Evolutionary conservation across 2,888 invertebrate genomes (phyloP).

Genomic region (Stegophylla sp.): DNA sequence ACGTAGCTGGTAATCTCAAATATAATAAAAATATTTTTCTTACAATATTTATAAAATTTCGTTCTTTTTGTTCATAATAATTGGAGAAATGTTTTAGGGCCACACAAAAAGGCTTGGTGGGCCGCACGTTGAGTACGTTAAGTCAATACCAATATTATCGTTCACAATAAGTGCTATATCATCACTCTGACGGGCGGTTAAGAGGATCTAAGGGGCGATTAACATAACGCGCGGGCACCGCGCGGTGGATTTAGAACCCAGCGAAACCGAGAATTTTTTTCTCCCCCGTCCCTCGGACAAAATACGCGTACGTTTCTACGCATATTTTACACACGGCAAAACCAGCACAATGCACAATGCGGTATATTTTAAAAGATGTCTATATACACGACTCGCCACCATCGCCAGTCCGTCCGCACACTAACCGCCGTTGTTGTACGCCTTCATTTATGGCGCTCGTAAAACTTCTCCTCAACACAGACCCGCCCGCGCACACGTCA

Average conservation of each 20-base stretch:
- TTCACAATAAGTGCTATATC: neutral
- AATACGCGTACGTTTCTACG: neutral
- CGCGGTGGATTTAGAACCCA: neutral
- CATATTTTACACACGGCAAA: too few species aligned
- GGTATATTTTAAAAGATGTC: constrained; percentile 38
- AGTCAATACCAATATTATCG: too few species aligned
- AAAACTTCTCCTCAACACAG: neutral
- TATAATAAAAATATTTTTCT: too few species aligned
- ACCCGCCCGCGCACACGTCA: neutral
- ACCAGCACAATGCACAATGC: constrained; percentile 35
- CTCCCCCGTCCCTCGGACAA: neutral
- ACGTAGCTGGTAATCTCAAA: too few species aligned
- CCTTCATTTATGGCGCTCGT: constrained; percentile 43
- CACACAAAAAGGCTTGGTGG: too few species aligned
- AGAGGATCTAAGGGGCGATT: too few species aligned
- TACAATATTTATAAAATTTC: too few species aligned
- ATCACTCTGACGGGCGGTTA: neutral
- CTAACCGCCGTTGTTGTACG: constrained; percentile 7
- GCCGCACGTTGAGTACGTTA: too few species aligned
- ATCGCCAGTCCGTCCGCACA: constrained; percentile 5
- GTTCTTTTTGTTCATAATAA: too few species aligned
- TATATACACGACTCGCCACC: constrained; percentile 15
- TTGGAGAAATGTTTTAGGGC: too few species aligned
- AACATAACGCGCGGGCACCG: neutral
- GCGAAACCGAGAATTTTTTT: neutral